Base-by-base conservation (phyloP, 64 coral and sea anemone genomes). In the Montipora capricornis region DNA sequence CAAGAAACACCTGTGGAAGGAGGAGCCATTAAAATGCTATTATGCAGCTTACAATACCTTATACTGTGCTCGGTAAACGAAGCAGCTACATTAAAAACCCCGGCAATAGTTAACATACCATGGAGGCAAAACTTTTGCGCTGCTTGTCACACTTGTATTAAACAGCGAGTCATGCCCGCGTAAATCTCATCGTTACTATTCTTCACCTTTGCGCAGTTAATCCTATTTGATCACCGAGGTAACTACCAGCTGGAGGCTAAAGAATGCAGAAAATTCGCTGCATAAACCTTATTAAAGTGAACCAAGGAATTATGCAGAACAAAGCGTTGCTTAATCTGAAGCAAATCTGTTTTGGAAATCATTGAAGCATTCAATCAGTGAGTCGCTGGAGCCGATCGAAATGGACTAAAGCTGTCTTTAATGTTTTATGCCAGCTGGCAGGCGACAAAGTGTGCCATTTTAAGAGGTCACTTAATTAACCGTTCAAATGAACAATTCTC, bases 1-100 rank as follows among this genome's bases (percentile, higher is more conserved):
- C 15, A 69, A 73, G 59, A 66, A 86, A 86, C 82, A 86, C 82
- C 82, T 86, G 82, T 86, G 19, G 14, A 51, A 47, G 82, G 61
- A 49, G 44, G 82, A 66, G 29, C 67, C 66, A 6, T 86, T 86
- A 70, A 66, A 86, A 86, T 73, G 71, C 82, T 50, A 71, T 86
- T 86, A 64, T 68, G 29, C 59, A 84, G 44, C 81, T 68, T 60
- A 84, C 81, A 84, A 84, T 73, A 71, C 6, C 16, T 17, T 47
- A 73, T 20, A 62, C 44, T 5, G 17, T 86, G 62, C 66, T 19
- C 68, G 16, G 81, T 19, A 59, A n/a, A 58, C 60, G 5, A 86
- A n/a, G 66, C 8, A 29, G 80, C 55, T 82, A 15, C 22, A 71
- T 71, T 71, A 71, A 71, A 71, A 49, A 47, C 45, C 3, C 76